These are phyloP conservation scores for Chymomyza fuscimana DNA, from an alignment of 2,888 invertebrate species.

Conservation along the genomic window DNA sequence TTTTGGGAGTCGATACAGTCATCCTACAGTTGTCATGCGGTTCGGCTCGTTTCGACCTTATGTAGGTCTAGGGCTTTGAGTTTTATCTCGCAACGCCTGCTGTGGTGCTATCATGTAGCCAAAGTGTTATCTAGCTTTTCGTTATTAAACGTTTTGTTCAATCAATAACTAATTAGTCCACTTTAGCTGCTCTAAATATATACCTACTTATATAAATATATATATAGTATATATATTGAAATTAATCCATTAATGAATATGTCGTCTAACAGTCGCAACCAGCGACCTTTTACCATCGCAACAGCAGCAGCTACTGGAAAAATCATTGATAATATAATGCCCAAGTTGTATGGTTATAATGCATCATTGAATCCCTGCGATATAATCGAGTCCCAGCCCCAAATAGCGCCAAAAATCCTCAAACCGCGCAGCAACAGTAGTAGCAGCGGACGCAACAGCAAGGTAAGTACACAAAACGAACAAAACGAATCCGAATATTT, in stretches of 20 bases:
- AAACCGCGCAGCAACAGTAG: conserved; percentile 54
- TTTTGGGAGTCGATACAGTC: conserved; percentile 19
- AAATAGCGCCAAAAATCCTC: conserved; percentile 53
- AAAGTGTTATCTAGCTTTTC: conserved; percentile 51
- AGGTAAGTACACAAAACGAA: conserved; percentile 51
- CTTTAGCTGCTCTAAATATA: conserved; percentile 25
- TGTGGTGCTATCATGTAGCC: conserved; percentile 39
- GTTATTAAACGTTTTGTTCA: conserved; percentile 42
- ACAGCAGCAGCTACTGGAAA: conserved; percentile 23
- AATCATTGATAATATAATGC: conserved; percentile 51
- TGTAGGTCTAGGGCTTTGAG: background rate
- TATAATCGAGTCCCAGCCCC: conserved; percentile 71
- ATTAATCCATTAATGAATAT: conserved; percentile 41
- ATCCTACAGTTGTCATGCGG: conserved; percentile 12
- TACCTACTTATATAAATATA: too few relatives aligned
- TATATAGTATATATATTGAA: background rate
- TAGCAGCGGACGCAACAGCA: conserved; percentile 51
- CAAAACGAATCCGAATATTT: too few relatives aligned
- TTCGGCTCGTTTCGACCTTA: too few relatives aligned
- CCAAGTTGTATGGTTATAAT: conserved; percentile 59
- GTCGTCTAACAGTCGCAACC: conserved; percentile 42
- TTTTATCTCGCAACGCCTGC: background rate
- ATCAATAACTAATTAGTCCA: conserved; percentile 67
- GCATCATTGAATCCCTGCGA: conserved; percentile 60
- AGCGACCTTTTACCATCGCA: conserved; percentile 61